A percentile compares a stretch with the other conserved stretches of the same genome.
phyloP scores from a whole-genome alignment of 2,113 vertebrate genomes.

The Anarrhichthys ocellatus region DNA sequence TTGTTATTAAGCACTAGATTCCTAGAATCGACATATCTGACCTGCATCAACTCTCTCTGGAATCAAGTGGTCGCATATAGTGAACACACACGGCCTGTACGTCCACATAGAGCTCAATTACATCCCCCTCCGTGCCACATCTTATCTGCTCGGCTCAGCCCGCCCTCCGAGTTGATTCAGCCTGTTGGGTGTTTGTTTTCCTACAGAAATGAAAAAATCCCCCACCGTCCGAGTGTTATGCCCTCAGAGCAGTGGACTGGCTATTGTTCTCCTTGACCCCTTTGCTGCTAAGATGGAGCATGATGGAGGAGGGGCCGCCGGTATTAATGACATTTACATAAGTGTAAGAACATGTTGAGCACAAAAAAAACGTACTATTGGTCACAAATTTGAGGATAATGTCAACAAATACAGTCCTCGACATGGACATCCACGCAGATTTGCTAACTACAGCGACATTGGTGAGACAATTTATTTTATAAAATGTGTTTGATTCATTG shows the following conservation, averaged over 20 bases:
- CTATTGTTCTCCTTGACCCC: slow-evolving; percentile 68
- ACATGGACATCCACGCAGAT: background rate
- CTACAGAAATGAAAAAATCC: slow-evolving; percentile 4
- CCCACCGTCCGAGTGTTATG: slow-evolving; percentile 21
- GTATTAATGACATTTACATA: slow-evolving; percentile 55
- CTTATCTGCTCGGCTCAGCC: slow-evolving; percentile 29
- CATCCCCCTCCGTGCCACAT: slow-evolving; percentile 5
- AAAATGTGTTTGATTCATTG: background rate
- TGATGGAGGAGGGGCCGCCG: slow-evolving; percentile 25
- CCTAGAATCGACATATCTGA: background rate
- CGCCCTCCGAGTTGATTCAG: slow-evolving; percentile 23
- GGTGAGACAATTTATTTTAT: background rate
- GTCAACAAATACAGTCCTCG: background rate
- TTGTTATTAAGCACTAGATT: background rate
- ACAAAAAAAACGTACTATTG: background rate
- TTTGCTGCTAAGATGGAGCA: slow-evolving; percentile 28
- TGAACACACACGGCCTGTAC: slow-evolving; percentile 15
- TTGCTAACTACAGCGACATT: background rate
- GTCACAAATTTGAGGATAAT: background rate
- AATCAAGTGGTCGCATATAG: background rate
- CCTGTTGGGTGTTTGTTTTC: slow-evolving; percentile 45
- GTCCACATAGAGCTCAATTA: slow-evolving; percentile 13
- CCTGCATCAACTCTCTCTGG: background rate
- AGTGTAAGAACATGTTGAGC: slow-evolving; percentile 27
- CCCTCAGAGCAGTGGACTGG: slow-evolving; percentile 19